Evolutionary conservation across 2,888 invertebrate genomes (phyloP), one percentile per base, ranked within the genome.

Genomic region (Galeruca laticollis): DNA sequence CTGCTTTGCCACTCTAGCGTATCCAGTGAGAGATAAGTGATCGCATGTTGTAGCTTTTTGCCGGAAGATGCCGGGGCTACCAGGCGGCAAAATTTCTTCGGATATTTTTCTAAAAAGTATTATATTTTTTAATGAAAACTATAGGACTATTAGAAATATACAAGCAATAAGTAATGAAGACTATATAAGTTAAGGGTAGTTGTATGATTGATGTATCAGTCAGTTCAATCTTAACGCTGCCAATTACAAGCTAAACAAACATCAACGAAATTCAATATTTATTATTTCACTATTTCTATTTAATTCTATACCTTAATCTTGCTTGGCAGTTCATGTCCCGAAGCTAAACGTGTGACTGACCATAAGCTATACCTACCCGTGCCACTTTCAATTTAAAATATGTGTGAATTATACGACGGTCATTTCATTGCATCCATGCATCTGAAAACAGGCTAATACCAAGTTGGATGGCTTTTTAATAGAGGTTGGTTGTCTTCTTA

Each of bases 41-140:
- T 88, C 87, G 76, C 85, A 86, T 75, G 87, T 85, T 77, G 86
- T 82, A 60, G 89, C 87, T 79, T 87, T 89, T 78, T 88, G 88
- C 54, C 90, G 88, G 81, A 89, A 90, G 75, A 88, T 88, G 72
- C 90, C 90, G 71, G 88, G 88, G 62, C 88, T 88, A 65, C 90
- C 89, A 40, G 89, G 88, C 35, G 89, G 89, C 81, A 89, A 83
- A 67, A 90, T 83, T 78, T 90, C 90, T 69, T 89, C 88, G 18
- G 89, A 88, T 73, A 90, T 88, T 87, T 89, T 90, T 82, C 90
- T 90, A 81, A 74, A 79, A 77, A 73, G 68, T 68, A 68, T 56
- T 71, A 31, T 40, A 49, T 18, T 26, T 61, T 33, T 11, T 18
- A 15, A 33, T 13, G 8, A 9, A 40, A 40, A 40, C 0, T 40